Evolutionary conservation across 2,888 invertebrate species (phyloP).

Genomic region (Lycia hirtaria): DNA sequence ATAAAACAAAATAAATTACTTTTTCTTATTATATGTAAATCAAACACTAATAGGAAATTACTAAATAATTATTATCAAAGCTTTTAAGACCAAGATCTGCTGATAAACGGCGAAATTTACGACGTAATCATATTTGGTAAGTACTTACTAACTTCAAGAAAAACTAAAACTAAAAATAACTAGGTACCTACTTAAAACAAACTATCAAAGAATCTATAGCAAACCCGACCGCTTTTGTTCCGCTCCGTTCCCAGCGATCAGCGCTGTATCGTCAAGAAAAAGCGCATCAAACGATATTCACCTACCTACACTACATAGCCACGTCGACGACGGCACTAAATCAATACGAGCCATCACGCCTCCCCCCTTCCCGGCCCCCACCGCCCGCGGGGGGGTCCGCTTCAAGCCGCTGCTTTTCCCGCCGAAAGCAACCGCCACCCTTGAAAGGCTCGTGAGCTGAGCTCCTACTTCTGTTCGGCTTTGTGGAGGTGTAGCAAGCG

Average conservation of each 20-base stretch:
- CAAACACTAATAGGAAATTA: no score
- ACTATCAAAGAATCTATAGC: constrained; percentile 8
- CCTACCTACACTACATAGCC: constrained; percentile 81
- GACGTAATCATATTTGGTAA: neutral
- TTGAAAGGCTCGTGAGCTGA: constrained; percentile 85
- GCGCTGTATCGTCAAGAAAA: constrained; percentile 65
- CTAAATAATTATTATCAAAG: no score
- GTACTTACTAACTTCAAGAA: neutral
- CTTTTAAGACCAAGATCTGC: no score
- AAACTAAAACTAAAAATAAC: neutral
- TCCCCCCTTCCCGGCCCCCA: constrained; percentile 59
- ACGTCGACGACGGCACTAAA: constrained; percentile 86
- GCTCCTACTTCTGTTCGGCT: constrained; percentile 86
- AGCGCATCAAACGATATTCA: constrained; percentile 82
- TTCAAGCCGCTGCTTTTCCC: constrained; percentile 77
- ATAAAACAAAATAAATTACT: no score
- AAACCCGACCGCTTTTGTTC: constrained; percentile 29
- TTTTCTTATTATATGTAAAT: no score
- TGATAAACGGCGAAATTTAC: no score
- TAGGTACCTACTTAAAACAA: neutral
- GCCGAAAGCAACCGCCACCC: constrained; percentile 85
- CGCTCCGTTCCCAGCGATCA: constrained; percentile 40
- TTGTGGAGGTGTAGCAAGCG: constrained; percentile 81
- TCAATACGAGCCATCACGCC: constrained; percentile 86
- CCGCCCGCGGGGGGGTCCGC: constrained; percentile 49